A percentile compares a stretch with the other conserved stretches of the same genome.
These are phyloP conservation scores for Gnathonemus echidnorhynchus DNA, from an alignment of 2,113 vertebrate genomes.

Conservation along the genomic window DNA sequence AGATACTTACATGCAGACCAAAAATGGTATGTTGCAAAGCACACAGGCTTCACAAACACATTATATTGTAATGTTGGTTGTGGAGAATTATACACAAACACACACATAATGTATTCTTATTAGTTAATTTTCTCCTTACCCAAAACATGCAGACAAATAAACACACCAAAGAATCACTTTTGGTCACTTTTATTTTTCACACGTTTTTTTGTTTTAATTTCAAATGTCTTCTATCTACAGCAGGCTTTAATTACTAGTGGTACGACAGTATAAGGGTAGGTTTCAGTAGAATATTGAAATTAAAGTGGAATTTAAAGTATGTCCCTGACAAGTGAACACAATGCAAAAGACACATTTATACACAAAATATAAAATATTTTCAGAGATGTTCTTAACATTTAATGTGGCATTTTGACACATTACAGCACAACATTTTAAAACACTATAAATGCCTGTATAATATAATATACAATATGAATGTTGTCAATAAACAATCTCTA, in stretches of 20 bases:
- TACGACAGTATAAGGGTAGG: constrained; percentile 37
- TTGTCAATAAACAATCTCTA: neutral
- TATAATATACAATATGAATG: neutral
- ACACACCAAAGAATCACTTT: constrained; percentile 13
- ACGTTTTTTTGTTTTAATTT: constrained; percentile 34
- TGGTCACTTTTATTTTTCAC: constrained; percentile 27
- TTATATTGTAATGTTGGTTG: neutral
- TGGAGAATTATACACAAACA: neutral
- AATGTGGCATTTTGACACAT: constrained; percentile 53
- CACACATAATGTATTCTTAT: constrained; percentile 2
- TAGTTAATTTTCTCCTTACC: neutral
- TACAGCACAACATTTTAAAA: constrained; percentile 46
- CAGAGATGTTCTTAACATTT: constrained; percentile 64
- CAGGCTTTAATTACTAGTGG: constrained; percentile 35
- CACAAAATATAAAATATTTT: constrained; percentile 53
- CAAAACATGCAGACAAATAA: constrained; percentile 19
- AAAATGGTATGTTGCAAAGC: constrained; percentile 32
- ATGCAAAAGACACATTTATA: constrained; percentile 62
- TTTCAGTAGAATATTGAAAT: constrained; percentile 45
- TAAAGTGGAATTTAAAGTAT: constrained; percentile 50
- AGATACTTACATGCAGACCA: constrained; percentile 43
- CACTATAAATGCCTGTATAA: constrained; percentile 32
- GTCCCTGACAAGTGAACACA: constrained; percentile 42
- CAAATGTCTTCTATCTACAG: constrained; percentile 33
- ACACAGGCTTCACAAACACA: constrained; percentile 16